Conservation (phyloP, 2,888 invertebrate genomes). For the Xestia c-nigrum region DNA sequence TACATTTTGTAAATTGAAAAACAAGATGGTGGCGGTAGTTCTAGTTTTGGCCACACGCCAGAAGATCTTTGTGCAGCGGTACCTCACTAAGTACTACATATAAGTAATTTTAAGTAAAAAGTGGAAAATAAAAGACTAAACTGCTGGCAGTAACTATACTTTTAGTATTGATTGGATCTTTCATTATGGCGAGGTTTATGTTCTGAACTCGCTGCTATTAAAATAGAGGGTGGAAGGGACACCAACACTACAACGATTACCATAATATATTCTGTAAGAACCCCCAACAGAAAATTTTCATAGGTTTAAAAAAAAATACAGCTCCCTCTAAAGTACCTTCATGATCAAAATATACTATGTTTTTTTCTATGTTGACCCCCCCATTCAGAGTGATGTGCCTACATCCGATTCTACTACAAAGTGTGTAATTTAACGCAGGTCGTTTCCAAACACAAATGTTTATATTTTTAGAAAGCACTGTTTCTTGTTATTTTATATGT, state of each 20-base stretch:
- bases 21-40: background rate
- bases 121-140: background rate
- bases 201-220: too few relatives aligned
- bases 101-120: background rate
- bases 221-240: too few relatives aligned
- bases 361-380: too few relatives aligned
- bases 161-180: too few relatives aligned
- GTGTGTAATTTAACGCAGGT: background rate
- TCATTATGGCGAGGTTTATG: too few relatives aligned
- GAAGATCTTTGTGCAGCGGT: background rate
- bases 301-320: too few relatives aligned
- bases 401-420: background rate
- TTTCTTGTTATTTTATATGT: background rate
- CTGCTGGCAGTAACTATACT: too few relatives aligned
- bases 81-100: background rate
- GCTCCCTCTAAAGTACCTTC: too few relatives aligned
- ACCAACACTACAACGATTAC: too few relatives aligned
- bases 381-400: background rate
- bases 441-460: background rate
- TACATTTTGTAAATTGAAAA: background rate
- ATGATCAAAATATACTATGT: too few relatives aligned
- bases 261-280: too few relatives aligned
- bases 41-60: background rate
- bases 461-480: background rate
- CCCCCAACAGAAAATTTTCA: too few relatives aligned